These are phyloP conservation scores for Squalus acanthias DNA, from an alignment of 2,797 vertebrate genomes.

Conservation along the genomic window DNA sequence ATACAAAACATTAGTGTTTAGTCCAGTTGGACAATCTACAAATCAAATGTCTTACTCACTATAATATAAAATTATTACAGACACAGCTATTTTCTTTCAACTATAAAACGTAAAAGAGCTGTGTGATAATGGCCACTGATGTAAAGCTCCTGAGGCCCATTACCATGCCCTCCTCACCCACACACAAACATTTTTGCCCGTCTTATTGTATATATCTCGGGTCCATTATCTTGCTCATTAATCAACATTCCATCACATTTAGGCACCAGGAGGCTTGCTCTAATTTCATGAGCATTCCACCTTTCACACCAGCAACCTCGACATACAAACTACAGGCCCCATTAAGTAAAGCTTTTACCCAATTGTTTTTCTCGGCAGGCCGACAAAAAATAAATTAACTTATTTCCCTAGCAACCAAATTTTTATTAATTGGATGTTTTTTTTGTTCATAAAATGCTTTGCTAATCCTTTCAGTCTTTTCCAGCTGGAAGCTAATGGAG, in stretches of 20 bases:
- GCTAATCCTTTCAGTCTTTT: neutral
- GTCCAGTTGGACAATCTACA: neutral
- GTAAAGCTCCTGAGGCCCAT: neutral
- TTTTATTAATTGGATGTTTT: constrained; percentile 15
- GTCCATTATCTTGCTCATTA: constrained; percentile 38
- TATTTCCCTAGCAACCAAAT: constrained; percentile 6
- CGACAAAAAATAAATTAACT: neutral
- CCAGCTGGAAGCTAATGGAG: neutral
- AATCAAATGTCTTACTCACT: neutral
- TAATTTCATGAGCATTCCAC: constrained; percentile 33
- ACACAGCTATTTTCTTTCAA: neutral
- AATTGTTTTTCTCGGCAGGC: neutral
- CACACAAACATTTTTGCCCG: neutral
- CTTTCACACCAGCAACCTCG: constrained; percentile 40
- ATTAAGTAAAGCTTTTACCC: neutral
- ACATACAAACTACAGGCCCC: neutral
- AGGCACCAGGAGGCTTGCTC: neutral
- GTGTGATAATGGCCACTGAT: neutral
- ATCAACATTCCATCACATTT: constrained; percentile 39
- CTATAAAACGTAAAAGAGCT: neutral
- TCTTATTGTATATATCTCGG: constrained; percentile 38
- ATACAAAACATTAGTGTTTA: neutral
- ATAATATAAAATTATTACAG: neutral
- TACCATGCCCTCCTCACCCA: neutral
- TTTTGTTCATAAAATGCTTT: neutral